Evolutionary conservation across 2,113 vertebrate genomes (phyloP).

Genomic region (Eulacestoma nigropectus): DNA sequence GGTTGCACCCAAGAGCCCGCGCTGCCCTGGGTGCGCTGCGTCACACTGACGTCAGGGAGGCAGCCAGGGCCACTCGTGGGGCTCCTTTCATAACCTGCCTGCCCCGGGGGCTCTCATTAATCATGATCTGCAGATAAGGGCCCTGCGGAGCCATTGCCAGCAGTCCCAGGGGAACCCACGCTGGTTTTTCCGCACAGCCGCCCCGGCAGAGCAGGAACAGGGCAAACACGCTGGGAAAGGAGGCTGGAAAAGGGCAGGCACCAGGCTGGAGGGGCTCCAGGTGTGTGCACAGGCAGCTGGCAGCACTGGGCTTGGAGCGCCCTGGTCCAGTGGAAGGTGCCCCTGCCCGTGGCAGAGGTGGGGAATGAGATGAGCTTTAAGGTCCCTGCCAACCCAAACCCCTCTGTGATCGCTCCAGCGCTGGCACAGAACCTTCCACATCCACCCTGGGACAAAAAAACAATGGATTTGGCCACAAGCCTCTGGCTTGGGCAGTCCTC

Average conservation of each 20-base stretch:
- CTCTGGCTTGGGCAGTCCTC: background rate
- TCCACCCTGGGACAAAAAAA: background rate
- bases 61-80: background rate
- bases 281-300: background rate
- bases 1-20: background rate
- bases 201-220: background rate
- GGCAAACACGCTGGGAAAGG: background rate
- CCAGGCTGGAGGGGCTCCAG: background rate
- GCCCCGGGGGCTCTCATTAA: background rate
- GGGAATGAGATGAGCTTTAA: background rate
- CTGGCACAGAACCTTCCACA: background rate
- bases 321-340: background rate
- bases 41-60: slow-evolving; percentile 46
- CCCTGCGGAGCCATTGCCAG: background rate
- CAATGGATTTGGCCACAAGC: background rate
- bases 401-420: background rate
- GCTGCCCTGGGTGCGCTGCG: background rate
- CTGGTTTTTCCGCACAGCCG: background rate
- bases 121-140: background rate
- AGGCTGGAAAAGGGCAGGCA: background rate
- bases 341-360: fast-evolving
- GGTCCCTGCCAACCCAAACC: background rate
- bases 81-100: slow-evolving; percentile 33
- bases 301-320: background rate
- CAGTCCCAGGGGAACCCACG: background rate